phyloP scores from a whole-genome alignment of 2,797 vertebrate species.

The Hoplostethus atlanticus region DNA sequence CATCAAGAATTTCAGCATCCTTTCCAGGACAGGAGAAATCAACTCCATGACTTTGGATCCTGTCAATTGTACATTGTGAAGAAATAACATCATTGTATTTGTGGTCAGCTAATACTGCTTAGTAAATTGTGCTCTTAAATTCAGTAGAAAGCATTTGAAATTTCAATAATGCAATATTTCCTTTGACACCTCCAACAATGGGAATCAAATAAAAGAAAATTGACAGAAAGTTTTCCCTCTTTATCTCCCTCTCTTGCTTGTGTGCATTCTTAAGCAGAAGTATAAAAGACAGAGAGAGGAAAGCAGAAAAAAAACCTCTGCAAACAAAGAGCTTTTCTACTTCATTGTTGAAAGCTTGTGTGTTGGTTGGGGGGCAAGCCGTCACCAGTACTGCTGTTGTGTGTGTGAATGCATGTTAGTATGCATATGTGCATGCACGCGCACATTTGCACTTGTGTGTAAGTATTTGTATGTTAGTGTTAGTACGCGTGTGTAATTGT shows the following conservation, averaged over 20 bases:
- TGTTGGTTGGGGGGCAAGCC: slow-evolving; percentile 77
- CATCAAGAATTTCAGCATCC: slow-evolving; percentile 1
- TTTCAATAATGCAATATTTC: slow-evolving; percentile 46
- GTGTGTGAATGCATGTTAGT: slow-evolving; percentile 66
- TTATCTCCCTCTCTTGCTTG: slow-evolving; percentile 49
- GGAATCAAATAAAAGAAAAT: slow-evolving; percentile 42
- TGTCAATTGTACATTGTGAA: neutral
- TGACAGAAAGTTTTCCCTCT: slow-evolving; percentile 51
- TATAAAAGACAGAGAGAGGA: slow-evolving; percentile 62
- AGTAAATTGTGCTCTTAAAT: slow-evolving; percentile 22
- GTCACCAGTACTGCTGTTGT: slow-evolving; percentile 62
- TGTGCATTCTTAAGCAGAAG: slow-evolving; percentile 62
- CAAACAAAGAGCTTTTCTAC: slow-evolving; percentile 78
- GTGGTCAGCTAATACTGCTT: slow-evolving; percentile 17
- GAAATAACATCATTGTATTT: neutral
- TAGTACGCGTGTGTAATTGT: slow-evolving; percentile 29
- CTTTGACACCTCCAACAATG: slow-evolving; percentile 47
- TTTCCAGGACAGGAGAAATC: neutral
- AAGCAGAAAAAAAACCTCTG: slow-evolving; percentile 54
- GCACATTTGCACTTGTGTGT: slow-evolving; percentile 55
- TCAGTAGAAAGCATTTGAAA: slow-evolving; percentile 37
- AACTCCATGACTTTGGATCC: neutral
- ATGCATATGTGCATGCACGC: slow-evolving; percentile 23
- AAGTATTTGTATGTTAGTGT: slow-evolving; percentile 45
- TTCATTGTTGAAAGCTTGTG: slow-evolving; percentile 79